Conservation (phyloP, 2,797 vertebrate genomes). For the Pangasius mekongensis region DNA sequence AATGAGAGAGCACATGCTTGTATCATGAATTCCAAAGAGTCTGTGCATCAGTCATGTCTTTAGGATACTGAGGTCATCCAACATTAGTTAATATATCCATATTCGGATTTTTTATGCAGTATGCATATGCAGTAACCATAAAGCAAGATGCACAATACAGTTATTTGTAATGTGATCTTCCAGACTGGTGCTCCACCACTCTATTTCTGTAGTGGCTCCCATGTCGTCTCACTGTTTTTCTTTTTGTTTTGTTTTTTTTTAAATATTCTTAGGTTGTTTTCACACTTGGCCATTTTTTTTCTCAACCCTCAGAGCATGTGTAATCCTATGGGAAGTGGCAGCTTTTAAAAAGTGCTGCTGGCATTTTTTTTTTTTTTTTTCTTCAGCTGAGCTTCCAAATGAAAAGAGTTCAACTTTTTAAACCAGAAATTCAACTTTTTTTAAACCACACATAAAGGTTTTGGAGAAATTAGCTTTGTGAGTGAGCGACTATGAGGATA, state of each 20-base stretch:
- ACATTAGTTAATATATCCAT: not conserved
- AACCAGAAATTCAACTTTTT: not conserved
- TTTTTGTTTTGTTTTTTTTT: not conserved
- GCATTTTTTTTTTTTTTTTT: not conserved
- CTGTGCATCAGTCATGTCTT: not conserved
- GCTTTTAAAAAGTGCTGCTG: not conserved
- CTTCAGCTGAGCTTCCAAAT: not conserved
- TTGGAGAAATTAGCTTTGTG: not conserved
- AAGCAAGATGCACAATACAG: not conserved
- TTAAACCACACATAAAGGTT: not conserved
- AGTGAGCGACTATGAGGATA: not conserved
- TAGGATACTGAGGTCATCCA: not conserved
- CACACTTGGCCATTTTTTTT: not conserved
- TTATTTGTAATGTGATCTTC: not conserved
- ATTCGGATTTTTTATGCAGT: no score
- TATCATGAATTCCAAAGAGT: not conserved
- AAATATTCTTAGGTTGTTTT: not conserved
- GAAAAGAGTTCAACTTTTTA: not conserved
- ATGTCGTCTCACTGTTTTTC: not conserved
- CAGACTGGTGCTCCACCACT: not conserved
- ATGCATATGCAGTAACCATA: no score
- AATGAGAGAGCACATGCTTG: not conserved
- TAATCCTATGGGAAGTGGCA: conserved; percentile 4
- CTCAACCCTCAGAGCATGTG: not conserved
- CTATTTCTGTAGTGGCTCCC: not conserved